A percentile compares a stretch with the other conserved stretches of the same genome.
Conservation (phyloP, 1,140 invertebrate genomes). For the Drosophila pallidifrons region DNA sequence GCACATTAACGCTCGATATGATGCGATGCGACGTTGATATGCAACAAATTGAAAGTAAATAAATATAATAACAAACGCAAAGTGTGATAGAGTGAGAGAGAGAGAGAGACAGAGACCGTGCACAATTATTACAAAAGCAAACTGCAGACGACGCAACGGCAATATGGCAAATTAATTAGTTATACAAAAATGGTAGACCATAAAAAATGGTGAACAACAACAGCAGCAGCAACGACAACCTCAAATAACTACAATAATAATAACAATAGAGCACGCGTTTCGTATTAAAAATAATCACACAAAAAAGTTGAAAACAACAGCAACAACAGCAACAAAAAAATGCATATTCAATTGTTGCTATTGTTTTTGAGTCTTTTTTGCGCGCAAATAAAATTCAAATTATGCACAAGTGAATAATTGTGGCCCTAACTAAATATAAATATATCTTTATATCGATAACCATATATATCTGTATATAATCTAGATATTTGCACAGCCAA, state of each 20-base stretch:
- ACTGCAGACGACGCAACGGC: conserved; percentile 44
- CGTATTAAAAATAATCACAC: conserved; percentile 40
- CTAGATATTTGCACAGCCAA: conserved; percentile 35
- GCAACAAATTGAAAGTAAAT: conserved; percentile 80
- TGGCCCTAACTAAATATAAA: conserved; percentile 58
- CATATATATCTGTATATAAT: conserved; percentile 24
- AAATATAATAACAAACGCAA: conserved; percentile 34
- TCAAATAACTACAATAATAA: conserved; percentile 21
- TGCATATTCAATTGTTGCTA: conserved; percentile 19
- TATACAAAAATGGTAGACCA: conserved; percentile 71
- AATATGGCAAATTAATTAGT: conserved; percentile 83
- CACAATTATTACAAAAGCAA: conserved; percentile 66
- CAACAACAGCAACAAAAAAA: conserved; percentile 35
- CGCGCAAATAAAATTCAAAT: conserved; percentile 77
- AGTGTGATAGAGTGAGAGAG: conserved; percentile 3
- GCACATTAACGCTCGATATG: conserved; percentile 68
- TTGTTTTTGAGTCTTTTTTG: conserved; percentile 11
- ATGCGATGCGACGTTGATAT: conserved; percentile 53
- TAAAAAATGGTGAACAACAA: conserved; percentile 64
- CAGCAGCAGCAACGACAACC: conserved; percentile 18
- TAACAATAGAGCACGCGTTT: conserved; percentile 24
- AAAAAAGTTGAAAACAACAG: conserved; percentile 19
- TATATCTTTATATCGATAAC: conserved; percentile 25
- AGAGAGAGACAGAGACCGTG: conserved; percentile 13
- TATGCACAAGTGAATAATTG: conserved; percentile 83